Evolutionary conservation across 2,113 vertebrate species (phyloP), one percentile per base, ranked within the genome.

Genomic region (Ornithorhynchus anatinus): DNA sequence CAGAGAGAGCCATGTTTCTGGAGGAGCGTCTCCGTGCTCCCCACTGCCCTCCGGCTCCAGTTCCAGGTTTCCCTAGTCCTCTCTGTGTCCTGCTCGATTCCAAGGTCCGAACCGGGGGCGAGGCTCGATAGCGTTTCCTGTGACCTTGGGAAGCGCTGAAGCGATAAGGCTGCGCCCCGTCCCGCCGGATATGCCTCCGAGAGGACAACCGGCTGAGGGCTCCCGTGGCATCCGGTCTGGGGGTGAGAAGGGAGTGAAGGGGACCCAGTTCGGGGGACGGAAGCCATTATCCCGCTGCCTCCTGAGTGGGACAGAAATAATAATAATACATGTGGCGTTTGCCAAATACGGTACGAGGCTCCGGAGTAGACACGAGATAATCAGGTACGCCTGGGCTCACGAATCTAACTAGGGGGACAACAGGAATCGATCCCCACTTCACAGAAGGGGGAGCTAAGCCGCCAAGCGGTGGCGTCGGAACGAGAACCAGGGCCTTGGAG

Each of bases 321-420:
- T 6, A 29, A 5, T 1, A 7, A 3, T n/a, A n/a, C n/a, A n/a
- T n/a, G 14, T 2, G 1, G 19, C 19, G 2, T 2, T 12, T 15
- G 43, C 11, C 8, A 4, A 13, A 4, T 2, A 17, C 25, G 2
- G 13, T 27, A 17, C 23, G 22, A 48, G 20, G 48, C 27, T 4
- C n/a, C 44, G 35, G 51, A 4, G 10, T 36, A 40, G 45, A 17
- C 32, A 43, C 5, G 48, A 23, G 50, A 2, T 3, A 11, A 36
- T 10, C 19, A 23, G 53, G 13, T 23, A 29, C 3, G 4, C 31
- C 33, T 5, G 27, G 17, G 38, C 10, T 40, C 36, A 22, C 7
- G 25, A 32, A 16, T 9, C 32, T 45, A 23, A 20, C 14, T 31
- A 51, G 25, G 27, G 37, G 52, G 31, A 8, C 19, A 23, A 23